Evolutionary conservation across 2,888 invertebrate species (phyloP).

Genomic region (Thereva nobilitata): DNA sequence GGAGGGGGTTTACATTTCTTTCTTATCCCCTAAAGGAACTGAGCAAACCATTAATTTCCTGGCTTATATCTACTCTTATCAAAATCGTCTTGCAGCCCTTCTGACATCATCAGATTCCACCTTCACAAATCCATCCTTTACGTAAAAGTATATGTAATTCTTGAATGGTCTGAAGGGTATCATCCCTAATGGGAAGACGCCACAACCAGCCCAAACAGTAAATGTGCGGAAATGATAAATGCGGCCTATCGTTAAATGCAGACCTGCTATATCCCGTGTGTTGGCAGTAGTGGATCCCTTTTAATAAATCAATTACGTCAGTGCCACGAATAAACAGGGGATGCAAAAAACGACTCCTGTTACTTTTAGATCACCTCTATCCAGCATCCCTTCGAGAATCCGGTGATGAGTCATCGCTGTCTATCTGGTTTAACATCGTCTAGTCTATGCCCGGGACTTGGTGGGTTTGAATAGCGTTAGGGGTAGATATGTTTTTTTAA

Average conservation of each 20-base stretch:
- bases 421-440: slow-evolving; percentile 20
- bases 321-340: slow-evolving; percentile 14
- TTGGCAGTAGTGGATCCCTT: slow-evolving; percentile 1
- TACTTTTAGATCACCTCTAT: slow-evolving; percentile 24
- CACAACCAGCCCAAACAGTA: slow-evolving; percentile 6
- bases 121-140: slow-evolving; percentile 19
- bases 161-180: too few relatives aligned
- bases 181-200: not conserved
- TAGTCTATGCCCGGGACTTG: slow-evolving; percentile 13
- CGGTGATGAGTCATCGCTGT: slow-evolving; percentile 29
- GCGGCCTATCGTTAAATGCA: slow-evolving; percentile 27
- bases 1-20: not conserved
- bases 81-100: slow-evolving; percentile 9
- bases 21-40: not conserved
- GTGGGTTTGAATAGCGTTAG: slow-evolving; percentile 18
- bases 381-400: slow-evolving; percentile 20
- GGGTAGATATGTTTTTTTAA: slow-evolving; percentile 21
- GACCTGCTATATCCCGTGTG: slow-evolving; percentile 7
- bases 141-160: slow-evolving; percentile 2
- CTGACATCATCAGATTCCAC: slow-evolving; percentile 4
- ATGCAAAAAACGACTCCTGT: slow-evolving; percentile 21
- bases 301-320: slow-evolving; percentile 37
- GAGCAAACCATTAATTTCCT: slow-evolving; percentile 30
- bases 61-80: slow-evolving; percentile 6
- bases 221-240: slow-evolving; percentile 33